phyloP scores from a whole-genome alignment of 2,113 vertebrate genomes.

The Nothoprocta perdicaria region DNA sequence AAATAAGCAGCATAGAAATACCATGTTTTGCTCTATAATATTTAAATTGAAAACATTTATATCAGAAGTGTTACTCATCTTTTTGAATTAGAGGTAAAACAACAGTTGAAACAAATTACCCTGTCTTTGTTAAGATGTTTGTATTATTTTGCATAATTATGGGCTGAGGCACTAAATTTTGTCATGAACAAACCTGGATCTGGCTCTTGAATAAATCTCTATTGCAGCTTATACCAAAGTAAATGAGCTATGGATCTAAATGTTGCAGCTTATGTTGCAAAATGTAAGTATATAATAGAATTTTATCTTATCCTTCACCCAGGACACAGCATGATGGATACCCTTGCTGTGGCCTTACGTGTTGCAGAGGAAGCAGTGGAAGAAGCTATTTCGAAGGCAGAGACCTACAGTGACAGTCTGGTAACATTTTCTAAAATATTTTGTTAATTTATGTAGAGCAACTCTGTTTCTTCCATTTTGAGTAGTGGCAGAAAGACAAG shows the following conservation, averaged over 20 bases:
- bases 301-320: constrained; percentile 40
- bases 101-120: background rate
- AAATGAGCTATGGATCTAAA: background rate
- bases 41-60: background rate
- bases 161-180: background rate
- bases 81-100: background rate
- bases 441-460: background rate
- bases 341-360: constrained; percentile 91
- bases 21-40: background rate
- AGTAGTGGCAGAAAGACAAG: background rate
- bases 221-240: background rate
- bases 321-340: constrained; percentile 96
- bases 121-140: background rate
- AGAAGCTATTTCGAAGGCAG: constrained; percentile 94
- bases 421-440: constrained; percentile 70
- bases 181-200: background rate
- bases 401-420: constrained; percentile 92
- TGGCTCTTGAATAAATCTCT: background rate
- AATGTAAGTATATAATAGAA: background rate
- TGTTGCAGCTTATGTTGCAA: background rate
- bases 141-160: background rate
- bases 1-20: background rate
- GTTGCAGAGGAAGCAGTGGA: constrained; percentile 97
- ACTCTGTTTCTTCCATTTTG: background rate
- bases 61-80: background rate